Percentiles rank a stretch among this genome's conserved stretches.
These are phyloP conservation scores for Euspilapteryx auroguttella DNA, from an alignment of 2,888 invertebrate genomes.

Conservation along the genomic window DNA sequence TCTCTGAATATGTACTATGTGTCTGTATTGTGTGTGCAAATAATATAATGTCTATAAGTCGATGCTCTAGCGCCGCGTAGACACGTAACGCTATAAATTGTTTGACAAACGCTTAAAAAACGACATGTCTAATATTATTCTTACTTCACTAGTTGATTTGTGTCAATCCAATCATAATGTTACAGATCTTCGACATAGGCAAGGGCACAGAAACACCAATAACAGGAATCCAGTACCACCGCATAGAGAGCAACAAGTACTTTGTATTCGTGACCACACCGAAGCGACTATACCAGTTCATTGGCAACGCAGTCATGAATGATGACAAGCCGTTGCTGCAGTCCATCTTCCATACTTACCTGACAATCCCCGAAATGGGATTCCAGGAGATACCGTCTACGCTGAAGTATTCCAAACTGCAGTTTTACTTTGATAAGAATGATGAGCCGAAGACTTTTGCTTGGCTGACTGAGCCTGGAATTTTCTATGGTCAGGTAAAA, in stretches of 20 bases:
- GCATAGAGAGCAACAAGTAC: conserved; percentile 72
- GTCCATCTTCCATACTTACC: conserved; percentile 76
- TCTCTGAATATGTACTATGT: too few relatives aligned
- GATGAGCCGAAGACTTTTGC: conserved; percentile 78
- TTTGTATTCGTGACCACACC: conserved; percentile 84
- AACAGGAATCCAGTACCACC: conserved; percentile 85
- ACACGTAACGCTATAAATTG: too few relatives aligned
- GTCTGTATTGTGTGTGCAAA: too few relatives aligned
- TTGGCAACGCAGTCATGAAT: conserved; percentile 68
- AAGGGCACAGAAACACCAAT: conserved; percentile 77
- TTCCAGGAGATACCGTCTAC: conserved; percentile 75
- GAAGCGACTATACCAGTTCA: conserved; percentile 84
- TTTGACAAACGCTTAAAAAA: too few relatives aligned
- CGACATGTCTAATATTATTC: too few relatives aligned
- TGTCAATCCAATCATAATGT: too few relatives aligned
- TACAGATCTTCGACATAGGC: conserved; percentile 85
- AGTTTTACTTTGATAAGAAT: conserved; percentile 71
- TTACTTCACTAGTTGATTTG: too few relatives aligned
- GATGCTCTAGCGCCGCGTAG: too few relatives aligned
- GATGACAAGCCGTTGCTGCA: conserved; percentile 82
- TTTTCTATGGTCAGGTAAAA: conserved; percentile 77
- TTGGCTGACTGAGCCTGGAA: conserved; percentile 85
- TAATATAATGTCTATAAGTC: too few relatives aligned
- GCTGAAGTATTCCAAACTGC: conserved; percentile 75
- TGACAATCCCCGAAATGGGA: conserved; percentile 70